These are phyloP conservation scores for Vollenhovia emeryi DNA, from an alignment of 1,140 invertebrate species.

Conservation along the genomic window DNA sequence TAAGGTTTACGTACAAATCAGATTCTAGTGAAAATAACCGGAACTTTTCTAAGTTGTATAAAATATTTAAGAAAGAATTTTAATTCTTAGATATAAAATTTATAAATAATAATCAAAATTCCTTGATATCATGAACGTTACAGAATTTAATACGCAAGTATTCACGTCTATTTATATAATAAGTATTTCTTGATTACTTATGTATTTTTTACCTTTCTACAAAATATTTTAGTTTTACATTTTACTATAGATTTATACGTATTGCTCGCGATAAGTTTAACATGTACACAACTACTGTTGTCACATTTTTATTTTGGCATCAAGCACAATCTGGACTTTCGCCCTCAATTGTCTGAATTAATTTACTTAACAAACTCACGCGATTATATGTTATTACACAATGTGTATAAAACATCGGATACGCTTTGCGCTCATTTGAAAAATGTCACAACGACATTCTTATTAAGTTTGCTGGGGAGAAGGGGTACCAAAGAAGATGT, in stretches of 20 bases:
- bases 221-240: background rate
- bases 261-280: background rate
- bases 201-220: background rate
- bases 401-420: no score
- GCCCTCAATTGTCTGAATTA: background rate
- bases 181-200: background rate
- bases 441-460: conserved; percentile 22
- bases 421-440: background rate
- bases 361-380: background rate
- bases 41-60: background rate
- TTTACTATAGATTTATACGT: background rate
- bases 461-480: background rate
- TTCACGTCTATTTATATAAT: background rate
- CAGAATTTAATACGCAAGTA: background rate
- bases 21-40: background rate
- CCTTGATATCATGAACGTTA: background rate
- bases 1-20: background rate
- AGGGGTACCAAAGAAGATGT: background rate
- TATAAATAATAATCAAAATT: background rate
- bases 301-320: background rate
- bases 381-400: background rate
- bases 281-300: background rate
- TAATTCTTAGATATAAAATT: background rate
- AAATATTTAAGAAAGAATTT: background rate
- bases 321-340: background rate